These are phyloP conservation scores for Eriocheir sinensis DNA, from an alignment of 1,140 invertebrate species.

Conservation along the genomic window DNA sequence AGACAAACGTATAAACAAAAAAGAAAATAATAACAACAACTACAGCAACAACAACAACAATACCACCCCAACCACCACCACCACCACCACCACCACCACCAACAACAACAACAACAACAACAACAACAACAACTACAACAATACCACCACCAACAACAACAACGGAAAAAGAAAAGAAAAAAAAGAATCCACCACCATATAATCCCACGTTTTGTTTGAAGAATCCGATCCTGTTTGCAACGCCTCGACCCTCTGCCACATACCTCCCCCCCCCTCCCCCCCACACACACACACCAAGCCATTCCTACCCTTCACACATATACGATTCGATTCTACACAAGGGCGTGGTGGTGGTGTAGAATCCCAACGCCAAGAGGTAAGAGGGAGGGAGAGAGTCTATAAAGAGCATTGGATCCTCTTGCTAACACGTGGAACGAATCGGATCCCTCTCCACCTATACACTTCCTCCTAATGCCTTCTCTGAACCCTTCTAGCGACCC, in stretches of 20 bases:
- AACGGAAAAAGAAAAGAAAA: neutral
- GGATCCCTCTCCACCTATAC: neutral
- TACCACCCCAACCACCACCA: too few species aligned
- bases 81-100: too few species aligned
- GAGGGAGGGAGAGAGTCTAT: neutral
- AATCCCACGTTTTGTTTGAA: neutral
- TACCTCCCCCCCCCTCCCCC: neutral
- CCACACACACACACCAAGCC: neutral
- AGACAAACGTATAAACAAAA: too few species aligned
- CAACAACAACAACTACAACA: too few species aligned
- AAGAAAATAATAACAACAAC: too few species aligned
- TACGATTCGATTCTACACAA: neutral
- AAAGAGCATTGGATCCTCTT: neutral
- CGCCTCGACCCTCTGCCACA: neutral
- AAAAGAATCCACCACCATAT: neutral
- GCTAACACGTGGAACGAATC: neutral
- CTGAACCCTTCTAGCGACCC: neutral
- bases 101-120: too few species aligned
- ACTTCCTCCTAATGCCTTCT: conserved; percentile 10
- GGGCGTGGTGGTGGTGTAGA: neutral
- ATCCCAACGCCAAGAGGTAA: neutral
- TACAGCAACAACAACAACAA: too few species aligned
- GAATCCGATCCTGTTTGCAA: neutral
- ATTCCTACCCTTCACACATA: neutral
- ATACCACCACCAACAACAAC: too few species aligned